These are phyloP conservation scores for Glomeris maerens DNA, from an alignment of 1,140 invertebrate genomes.

Conservation along the genomic window DNA sequence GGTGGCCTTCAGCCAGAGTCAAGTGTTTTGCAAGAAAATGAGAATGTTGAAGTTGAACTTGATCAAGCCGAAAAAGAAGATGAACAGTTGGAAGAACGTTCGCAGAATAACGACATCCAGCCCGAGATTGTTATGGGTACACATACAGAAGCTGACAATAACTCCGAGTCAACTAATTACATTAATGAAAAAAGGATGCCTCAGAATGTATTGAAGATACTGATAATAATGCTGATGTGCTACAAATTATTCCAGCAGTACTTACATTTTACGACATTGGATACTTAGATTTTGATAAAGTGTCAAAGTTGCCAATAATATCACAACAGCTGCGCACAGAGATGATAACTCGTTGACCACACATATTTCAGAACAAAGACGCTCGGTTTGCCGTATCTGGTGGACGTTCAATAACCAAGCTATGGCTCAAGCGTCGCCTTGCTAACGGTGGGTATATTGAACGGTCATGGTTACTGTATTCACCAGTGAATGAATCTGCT, in stretches of 20 bases:
- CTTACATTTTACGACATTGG: conserved; percentile 9
- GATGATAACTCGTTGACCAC: neutral
- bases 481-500: conserved; percentile 12
- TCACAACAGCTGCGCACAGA: conserved; percentile 7
- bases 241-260: conserved; percentile 5
- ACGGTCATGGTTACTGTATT: conserved; percentile 7
- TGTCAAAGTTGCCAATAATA: conserved; percentile 9
- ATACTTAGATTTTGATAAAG: conserved; percentile 12
- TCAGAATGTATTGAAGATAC: neutral
- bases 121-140: neutral
- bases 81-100: neutral
- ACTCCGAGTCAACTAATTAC: neutral
- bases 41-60: neutral
- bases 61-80: neutral
- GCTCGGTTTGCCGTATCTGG: neutral
- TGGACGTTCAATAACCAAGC: neutral
- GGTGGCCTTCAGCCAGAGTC: too few relatives aligned
- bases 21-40: neutral
- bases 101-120: neutral
- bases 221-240: conserved; percentile 4
- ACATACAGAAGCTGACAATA: neutral
- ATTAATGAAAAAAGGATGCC: neutral
- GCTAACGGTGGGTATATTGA: conserved; percentile 10
- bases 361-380: neutral
- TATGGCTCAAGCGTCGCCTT: conserved; percentile 11